These are phyloP conservation scores for Cisticola juncidis DNA, from an alignment of 2,113 vertebrate genomes.

Conservation along the genomic window DNA sequence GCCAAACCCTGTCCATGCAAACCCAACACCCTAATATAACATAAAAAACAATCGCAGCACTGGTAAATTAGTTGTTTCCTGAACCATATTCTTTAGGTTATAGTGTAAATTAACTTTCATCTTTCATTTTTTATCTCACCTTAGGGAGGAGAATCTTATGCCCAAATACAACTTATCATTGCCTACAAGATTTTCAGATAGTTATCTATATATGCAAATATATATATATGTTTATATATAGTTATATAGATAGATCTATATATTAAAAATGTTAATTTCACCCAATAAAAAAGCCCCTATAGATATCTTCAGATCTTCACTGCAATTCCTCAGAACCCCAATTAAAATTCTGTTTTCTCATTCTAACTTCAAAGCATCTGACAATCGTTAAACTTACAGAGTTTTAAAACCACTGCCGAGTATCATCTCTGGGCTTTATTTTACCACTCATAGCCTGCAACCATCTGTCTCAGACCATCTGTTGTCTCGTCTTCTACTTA, in stretches of 20 bases:
- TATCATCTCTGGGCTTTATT: slow-evolving; percentile 32
- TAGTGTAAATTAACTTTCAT: not conserved
- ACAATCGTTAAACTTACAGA: not conserved
- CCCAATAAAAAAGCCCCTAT: not conserved
- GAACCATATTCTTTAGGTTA: not conserved
- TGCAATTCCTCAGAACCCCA: not conserved
- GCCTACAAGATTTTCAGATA: not conserved
- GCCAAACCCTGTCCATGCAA: not conserved
- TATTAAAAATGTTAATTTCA: not conserved
- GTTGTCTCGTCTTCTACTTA: slow-evolving; percentile 14
- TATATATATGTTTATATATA: rapidly evolving
- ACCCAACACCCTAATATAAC: not conserved
- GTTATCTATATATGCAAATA: not conserved
- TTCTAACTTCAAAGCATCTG: not conserved
- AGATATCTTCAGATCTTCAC: not conserved
- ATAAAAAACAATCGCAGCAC: not conserved
- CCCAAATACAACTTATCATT: not conserved
- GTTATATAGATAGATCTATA: not conserved
- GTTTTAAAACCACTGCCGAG: slow-evolving; percentile 35
- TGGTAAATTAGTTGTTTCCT: not conserved
- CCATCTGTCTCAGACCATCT: slow-evolving; percentile 60
- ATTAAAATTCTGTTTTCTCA: not conserved
- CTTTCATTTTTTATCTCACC: not conserved
- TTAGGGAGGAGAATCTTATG: not conserved
- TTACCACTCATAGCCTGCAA: not conserved